Conservation (phyloP, 1,140 invertebrate genomes). For the Saccostrea cuccullata region DNA sequence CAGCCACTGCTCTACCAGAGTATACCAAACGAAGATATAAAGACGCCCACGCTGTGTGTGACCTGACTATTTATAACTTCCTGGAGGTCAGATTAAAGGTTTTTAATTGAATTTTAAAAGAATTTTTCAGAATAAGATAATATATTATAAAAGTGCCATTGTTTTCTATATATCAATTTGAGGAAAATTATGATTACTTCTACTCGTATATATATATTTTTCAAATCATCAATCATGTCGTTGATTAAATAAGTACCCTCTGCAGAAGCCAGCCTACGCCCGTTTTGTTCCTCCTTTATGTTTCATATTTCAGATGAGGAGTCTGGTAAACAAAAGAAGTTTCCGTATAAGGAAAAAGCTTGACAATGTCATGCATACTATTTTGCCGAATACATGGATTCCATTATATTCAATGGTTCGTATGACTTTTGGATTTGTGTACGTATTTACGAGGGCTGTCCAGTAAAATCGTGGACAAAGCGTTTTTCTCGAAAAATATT, state of each 20-base stretch:
- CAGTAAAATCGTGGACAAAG: too few relatives aligned
- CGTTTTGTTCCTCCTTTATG: not conserved
- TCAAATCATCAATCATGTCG: too few relatives aligned
- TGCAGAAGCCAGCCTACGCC: too few relatives aligned
- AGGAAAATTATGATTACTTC: too few relatives aligned
- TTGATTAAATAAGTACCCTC: too few relatives aligned
- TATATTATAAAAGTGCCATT: too few relatives aligned
- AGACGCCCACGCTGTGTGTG: slow-evolving; percentile 9
- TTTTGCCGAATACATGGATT: not conserved
- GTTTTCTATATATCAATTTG: too few relatives aligned
- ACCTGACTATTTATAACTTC: not conserved
- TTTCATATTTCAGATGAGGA: not conserved
- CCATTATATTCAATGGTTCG: not conserved
- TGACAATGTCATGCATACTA: not conserved
- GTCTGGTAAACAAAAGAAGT: not conserved
- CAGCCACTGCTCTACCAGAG: not conserved
- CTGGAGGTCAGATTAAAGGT: not conserved
- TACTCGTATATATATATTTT: too few relatives aligned
- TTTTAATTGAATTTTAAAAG: too few relatives aligned
- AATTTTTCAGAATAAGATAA: not conserved
- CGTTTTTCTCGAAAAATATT: too few relatives aligned
- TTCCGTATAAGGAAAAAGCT: not conserved
- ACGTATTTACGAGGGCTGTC: too few relatives aligned
- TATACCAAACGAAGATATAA: not conserved
- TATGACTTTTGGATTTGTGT: not conserved